Conservation (phyloP, 2,113 vertebrate genomes). For the sheep (Ovis aries) region DNA sequence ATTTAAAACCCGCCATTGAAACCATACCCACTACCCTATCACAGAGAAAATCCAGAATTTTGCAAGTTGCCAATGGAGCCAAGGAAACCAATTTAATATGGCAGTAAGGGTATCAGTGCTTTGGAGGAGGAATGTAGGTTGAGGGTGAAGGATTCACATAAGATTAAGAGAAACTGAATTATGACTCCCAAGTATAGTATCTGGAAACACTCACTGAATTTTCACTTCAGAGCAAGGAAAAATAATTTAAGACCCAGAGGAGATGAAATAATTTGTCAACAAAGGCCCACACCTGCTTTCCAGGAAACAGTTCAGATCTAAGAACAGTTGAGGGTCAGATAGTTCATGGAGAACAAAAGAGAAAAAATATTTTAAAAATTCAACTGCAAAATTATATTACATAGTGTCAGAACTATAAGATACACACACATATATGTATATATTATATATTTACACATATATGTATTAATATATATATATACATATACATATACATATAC, state of each 20-base stretch:
- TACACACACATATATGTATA: not conserved
- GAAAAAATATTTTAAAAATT: not conserved
- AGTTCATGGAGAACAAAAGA: not conserved
- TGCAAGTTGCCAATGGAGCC: not conserved
- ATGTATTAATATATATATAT: not conserved
- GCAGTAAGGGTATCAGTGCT: not conserved
- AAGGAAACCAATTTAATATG: not conserved
- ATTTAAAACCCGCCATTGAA: not conserved
- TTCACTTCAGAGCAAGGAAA: slow-evolving; percentile 44
- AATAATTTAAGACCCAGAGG: slow-evolving; percentile 48
- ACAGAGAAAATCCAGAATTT: not conserved
- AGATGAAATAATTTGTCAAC: slow-evolving; percentile 53
- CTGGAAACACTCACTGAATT: slow-evolving; percentile 32
- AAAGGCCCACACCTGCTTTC: slow-evolving; percentile 31
- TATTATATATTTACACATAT: not conserved
- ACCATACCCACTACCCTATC: not conserved
- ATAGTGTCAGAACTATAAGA: not conserved
- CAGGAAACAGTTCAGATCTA: slow-evolving; percentile 19
- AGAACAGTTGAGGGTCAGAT: not conserved
- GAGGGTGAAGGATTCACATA: not conserved
- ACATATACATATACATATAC: too few species aligned
- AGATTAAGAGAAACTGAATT: not conserved
- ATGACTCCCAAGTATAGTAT: not conserved
- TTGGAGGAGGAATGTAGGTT: not conserved
- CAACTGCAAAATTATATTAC: not conserved